These are phyloP conservation scores for Trichosurus vulpecula DNA, from an alignment of 2,797 vertebrate species.

Conservation along the genomic window DNA sequence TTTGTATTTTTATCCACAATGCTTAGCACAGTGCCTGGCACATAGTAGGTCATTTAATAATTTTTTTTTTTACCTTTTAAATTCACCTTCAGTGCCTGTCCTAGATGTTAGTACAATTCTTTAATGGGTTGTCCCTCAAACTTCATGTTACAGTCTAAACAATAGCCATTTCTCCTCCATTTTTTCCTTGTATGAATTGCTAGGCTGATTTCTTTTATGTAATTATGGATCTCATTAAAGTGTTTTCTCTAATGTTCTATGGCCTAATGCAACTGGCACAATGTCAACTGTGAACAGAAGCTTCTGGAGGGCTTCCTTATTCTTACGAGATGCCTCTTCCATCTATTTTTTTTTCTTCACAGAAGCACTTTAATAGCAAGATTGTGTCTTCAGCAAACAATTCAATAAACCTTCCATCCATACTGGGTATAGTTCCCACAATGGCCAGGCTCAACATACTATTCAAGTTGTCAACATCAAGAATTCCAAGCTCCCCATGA, in stretches of 20 bases:
- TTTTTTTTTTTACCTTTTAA: not conserved
- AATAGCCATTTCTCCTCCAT: not conserved
- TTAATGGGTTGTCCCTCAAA: not conserved
- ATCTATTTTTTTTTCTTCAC: no score
- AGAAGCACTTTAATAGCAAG: no score
- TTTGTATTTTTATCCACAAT: not conserved
- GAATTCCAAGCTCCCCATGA: not conserved
- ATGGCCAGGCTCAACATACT: not conserved
- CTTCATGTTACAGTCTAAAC: not conserved
- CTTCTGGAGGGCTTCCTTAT: not conserved
- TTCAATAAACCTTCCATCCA: not conserved
- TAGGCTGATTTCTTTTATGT: not conserved
- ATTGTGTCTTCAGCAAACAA: no score
- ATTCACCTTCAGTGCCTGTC: not conserved
- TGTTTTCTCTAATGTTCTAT: not conserved
- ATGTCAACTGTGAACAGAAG: not conserved
- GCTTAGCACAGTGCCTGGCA: not conserved
- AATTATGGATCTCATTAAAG: not conserved
- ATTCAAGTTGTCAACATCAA: not conserved
- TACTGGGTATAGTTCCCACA: not conserved
- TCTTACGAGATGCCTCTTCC: no score
- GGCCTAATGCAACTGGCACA: not conserved
- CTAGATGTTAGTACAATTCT: not conserved
- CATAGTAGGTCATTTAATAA: not conserved
- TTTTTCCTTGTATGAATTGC: not conserved